These are phyloP conservation scores for Drosophila obscura DNA, from an alignment of 1,140 invertebrate genomes.

Conservation along the genomic window DNA sequence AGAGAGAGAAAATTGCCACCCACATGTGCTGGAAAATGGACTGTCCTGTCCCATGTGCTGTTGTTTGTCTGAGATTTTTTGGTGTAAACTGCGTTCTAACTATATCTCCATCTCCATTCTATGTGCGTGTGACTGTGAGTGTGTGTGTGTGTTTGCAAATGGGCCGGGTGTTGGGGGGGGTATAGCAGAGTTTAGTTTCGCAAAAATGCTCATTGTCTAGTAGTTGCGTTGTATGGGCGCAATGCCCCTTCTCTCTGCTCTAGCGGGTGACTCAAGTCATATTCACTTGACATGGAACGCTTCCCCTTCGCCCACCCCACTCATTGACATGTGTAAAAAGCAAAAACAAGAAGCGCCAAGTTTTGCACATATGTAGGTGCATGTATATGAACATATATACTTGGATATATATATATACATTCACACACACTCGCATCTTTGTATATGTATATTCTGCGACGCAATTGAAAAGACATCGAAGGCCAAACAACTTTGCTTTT, in stretches of 20 bases:
- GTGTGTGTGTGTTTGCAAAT: too few species aligned
- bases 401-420: background rate
- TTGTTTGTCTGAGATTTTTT: too few species aligned
- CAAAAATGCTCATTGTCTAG: too few species aligned
- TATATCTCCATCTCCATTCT: too few species aligned
- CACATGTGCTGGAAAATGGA: too few species aligned
- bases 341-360: conserved; percentile 54
- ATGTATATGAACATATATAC: conserved; percentile 19
- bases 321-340: conserved; percentile 42
- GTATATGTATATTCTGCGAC: conserved; percentile 72
- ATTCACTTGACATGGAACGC: conserved; percentile 24
- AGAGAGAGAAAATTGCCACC: too few species aligned
- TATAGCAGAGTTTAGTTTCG: too few species aligned
- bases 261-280: conserved; percentile 26
- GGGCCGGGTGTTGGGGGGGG: too few species aligned
- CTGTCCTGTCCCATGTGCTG: too few species aligned
- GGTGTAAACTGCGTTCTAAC: too few species aligned
- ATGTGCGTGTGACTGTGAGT: too few species aligned
- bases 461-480: conserved; percentile 82
- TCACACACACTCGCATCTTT: conserved; percentile 2
- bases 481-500: conserved; percentile 78
- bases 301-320: background rate
- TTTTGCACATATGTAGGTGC: conserved; percentile 34
- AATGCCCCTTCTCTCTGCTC: conserved; percentile 1
- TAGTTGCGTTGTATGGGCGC: too few species aligned